Evolutionary conservation across 2,888 invertebrate genomes (phyloP).

Genomic region (Cybosia mesomella): DNA sequence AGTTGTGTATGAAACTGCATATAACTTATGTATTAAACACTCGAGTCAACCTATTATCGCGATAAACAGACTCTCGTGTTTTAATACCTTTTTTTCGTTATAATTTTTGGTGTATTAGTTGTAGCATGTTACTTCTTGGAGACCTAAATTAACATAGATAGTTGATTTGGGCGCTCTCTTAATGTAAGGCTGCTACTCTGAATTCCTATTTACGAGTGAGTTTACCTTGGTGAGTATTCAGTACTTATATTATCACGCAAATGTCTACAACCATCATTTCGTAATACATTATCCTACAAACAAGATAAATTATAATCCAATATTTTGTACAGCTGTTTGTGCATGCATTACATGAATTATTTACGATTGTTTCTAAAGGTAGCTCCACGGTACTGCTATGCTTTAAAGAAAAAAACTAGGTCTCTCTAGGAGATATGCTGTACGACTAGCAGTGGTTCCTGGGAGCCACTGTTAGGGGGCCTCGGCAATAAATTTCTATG

Average conservation of each 20-base stretch:
- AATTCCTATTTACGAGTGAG: background rate
- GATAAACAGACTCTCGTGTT: too few species aligned
- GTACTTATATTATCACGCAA: background rate
- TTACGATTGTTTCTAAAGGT: constrained; percentile 18
- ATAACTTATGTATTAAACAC: too few species aligned
- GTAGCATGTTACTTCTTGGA: too few species aligned
- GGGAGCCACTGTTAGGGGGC: background rate
- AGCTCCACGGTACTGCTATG: background rate
- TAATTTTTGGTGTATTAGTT: too few species aligned
- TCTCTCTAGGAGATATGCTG: background rate
- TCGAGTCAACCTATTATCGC: too few species aligned
- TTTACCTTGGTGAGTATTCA: background rate
- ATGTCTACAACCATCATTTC: background rate
- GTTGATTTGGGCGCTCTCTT: too few species aligned
- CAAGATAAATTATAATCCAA: constrained; percentile 35
- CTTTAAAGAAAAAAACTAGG: background rate
- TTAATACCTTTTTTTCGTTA: too few species aligned
- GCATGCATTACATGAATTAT: constrained; percentile 42
- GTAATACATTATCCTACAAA: constrained; percentile 16
- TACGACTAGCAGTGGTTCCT: background rate
- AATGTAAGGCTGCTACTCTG: background rate
- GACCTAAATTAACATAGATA: background rate
- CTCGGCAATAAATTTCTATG: background rate
- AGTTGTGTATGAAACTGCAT: too few species aligned
- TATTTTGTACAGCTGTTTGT: constrained; percentile 31